Evolutionary conservation across 2,888 invertebrate species (phyloP), one percentile per base, ranked within the genome.

Genomic region (Luperina testacea): DNA sequence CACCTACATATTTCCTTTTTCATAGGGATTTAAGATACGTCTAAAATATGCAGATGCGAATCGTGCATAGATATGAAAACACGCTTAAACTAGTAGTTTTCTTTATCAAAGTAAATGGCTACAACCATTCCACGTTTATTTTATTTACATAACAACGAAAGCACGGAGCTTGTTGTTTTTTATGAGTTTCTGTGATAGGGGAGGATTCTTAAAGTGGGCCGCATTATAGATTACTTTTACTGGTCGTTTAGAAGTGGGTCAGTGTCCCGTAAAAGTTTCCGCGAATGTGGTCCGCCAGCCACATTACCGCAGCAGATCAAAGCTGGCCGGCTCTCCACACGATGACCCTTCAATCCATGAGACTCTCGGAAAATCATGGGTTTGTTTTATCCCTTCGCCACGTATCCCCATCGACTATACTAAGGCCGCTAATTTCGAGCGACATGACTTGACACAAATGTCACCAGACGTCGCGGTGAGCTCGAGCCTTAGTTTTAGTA

Each of bases 241-340:
- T 88, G 89, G 85, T 90, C 86, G 93, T 94, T 95, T 90, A 95
- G 95, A 95, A 94, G 95, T 94, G 92, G 94, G 93, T 94, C 94
- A 95, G 94, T 93, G 95, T 96, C 95, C 95, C 96, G 96, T 95
- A 91, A 96, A 96, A 95, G 94, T 95, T 96, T 95, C 94, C 94
- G 92, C 93, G 92, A 94, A 90, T 94, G 92, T 94, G 95, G 94
- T 94, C 94, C 92, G 91, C 87, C 90, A 90, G 90, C 89, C 90
- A 92, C 92, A 93, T 94, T 92, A 93, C 92, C 92, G 92, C 89
- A 90, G 89, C 90, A 92, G 95, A 96, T 96, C 96, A 96, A 96
- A 96, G 96, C 93, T 83, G 75, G 75, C 85, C 88, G 88, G 87
- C 91, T 90, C 92, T 92, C 90, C 86, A 89, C 88, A 88, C 89